Base-by-base conservation (phyloP, 2,113 vertebrate genomes). In the Sinocyclocheilus anshuiensis region DNA sequence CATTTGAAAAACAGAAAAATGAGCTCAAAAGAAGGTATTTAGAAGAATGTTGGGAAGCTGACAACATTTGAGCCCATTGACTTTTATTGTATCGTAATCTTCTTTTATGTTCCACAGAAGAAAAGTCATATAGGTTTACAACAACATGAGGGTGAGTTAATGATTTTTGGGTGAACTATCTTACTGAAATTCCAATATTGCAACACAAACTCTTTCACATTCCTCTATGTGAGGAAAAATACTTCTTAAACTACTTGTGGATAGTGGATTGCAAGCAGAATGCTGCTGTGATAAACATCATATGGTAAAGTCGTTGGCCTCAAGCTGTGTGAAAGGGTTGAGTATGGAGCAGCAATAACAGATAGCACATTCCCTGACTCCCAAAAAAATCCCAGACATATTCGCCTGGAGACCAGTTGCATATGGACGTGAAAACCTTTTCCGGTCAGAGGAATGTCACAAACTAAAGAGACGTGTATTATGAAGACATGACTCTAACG, bases 381-480 rank as follows among this genome's bases (percentile, higher is more conserved):
- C 6, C 15, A 24, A 3, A 15, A 33, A 81, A 67, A 69, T 67
- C n/a, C 9, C 61, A 81, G 15, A 50, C 24, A 29, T 67, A 16
- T 13, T 50, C 8, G 2, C 63, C n/a, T 33, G 3, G 42, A 50
- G 42, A 65, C 61, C 24, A 45, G 33, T 18, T 13, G n/a, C n/a
- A 82, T 24, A 11, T 65, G 9, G 9, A 63, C 15, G 22, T 18
- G 6, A 81, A 75, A 45, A 75, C 5, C 78, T 26, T 42, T 57
- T 61, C 77, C 33, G 16, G n/a, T 11, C n/a, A 82, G 16, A 22
- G 80, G 80, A 82, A 82, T 82, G 61, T 82, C 80, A 69, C 61
- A 82, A 24, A 50, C n/a, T 48, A 20, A 4, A 67, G 8, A 50
- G 15, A 50, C 42, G 16, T 48, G 59, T 80, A 77, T 77, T 80